Evolutionary conservation across 2,797 vertebrate genomes (phyloP), one percentile per base, ranked within the genome.

Genomic region (Sebastes taczanowskii): DNA sequence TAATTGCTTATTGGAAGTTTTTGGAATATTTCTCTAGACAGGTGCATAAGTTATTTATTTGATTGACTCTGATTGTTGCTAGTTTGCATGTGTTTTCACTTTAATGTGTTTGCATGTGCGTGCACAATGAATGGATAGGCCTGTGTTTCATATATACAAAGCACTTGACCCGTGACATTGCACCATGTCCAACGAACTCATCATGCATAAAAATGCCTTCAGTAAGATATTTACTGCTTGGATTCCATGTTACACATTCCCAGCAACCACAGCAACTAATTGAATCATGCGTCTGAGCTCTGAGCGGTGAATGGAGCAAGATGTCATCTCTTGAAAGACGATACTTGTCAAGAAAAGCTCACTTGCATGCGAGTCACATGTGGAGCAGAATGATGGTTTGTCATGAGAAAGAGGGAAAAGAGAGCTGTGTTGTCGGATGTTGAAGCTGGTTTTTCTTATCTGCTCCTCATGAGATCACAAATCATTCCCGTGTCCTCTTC

Each of bases 191-290:
- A 77, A 76, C 78, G 86, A 82, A 74, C 86, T 87, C 86, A 79
- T 92, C 81, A 91, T 87, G 91, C 90, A 90, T 89, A 89, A 87
- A 90, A 71, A 86, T 81, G 84, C 76, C 88, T 80, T 87, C 77
- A 80, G 82, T 84, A 66, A 75, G 74, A 86, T 77, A 61, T 86
- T 83, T 82, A 69, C 74, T 81, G 84, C 84, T 78, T 83, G 84
- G 27, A 82, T 89, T 92, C 87, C 80, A 83, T 72, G 80, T 86
- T 74, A 52, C 87, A 89, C 87, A 86, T 91, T 82, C 80, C 87
- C 83, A 82, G 87, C 66, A 87, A 52, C 91, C 86, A 79, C 88
- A 79, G 89, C 72, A 89, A 80, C 90, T 90, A 91, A 93, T 90
- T 88, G 82, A 91, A 86, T 91, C 81, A 86, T 76, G 69, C 27